Base-by-base conservation (phyloP, 2,888 invertebrate species). In the Dione juno region DNA sequence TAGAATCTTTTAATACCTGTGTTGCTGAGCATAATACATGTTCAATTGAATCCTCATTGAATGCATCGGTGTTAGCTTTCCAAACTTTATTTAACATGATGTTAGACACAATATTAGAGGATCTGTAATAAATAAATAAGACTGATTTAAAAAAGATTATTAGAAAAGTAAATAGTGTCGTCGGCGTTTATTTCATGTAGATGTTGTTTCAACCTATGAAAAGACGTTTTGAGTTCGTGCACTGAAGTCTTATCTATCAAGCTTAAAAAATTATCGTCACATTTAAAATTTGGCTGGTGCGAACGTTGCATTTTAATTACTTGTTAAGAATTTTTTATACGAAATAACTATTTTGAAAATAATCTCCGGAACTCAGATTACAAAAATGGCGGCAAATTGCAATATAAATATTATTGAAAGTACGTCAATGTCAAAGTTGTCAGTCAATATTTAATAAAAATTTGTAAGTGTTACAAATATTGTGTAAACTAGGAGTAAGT, bases 161-260 rank as follows among this genome's bases (percentile, higher is more conserved):
- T 16, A 40, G n/a, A 37, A 57, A 16, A 10, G 2, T 7, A n/a
- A 37, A 57, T 11, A 10, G 2, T 7, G 5, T 14, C 1, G 6
- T n/a, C n/a, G n/a, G n/a, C n/a, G n/a, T 35, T 28, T 45, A 11
- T 21, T 3, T 41, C n/a, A 16, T 11, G 45, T 7, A 28, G 14
- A 28, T 43, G n/a, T n/a, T 28, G 41, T 2, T 45, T 35, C 37
- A 11, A 74, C 73, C 71, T 69, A 14, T 43, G 16, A n/a, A 74
- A 54, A 3, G 67, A 69, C 2, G 61, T 58, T 61, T 74, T 71
- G 43, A 71, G 69, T 37, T 67, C 67, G 16, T 74, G 69, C 43
- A 63, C 41, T 37, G 69, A 21, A 16, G 7, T 65, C 14, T 50
- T 69, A 43, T 74, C 65, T 21, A 74, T 41, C 54, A 74, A 50